Evolutionary conservation across 1,140 invertebrate genomes (phyloP).

Genomic region (Solenopsis invicta): DNA sequence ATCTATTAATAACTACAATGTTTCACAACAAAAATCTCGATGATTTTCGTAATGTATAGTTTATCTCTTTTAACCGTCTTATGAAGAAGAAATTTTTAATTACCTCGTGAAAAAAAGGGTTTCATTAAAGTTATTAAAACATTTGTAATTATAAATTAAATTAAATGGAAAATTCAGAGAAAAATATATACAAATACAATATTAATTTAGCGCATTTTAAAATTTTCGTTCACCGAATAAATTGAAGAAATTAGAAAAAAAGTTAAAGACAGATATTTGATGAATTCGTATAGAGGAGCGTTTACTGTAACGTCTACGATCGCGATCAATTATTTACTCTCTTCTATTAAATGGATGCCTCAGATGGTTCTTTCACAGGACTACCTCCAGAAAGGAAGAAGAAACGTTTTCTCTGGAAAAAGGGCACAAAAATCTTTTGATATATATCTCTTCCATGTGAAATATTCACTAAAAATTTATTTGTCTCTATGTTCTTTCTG

Average conservation of each 20-base stretch:
- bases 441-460: too few relatives aligned
- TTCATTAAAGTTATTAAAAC: too few relatives aligned
- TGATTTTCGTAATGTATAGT: neutral
- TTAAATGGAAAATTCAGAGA: too few relatives aligned
- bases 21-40: neutral
- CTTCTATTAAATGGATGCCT: neutral
- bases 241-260: neutral
- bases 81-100: too few relatives aligned
- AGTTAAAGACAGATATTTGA: neutral
- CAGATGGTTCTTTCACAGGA: neutral
- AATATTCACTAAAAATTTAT: too few relatives aligned
- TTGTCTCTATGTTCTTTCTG: too few relatives aligned
- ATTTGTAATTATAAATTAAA: too few relatives aligned
- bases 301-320: neutral
- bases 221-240: neutral
- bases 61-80: neutral
- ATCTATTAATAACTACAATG: neutral
- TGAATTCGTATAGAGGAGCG: neutral
- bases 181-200: neutral
- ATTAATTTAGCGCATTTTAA: neutral
- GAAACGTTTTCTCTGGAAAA: neutral
- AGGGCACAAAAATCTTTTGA: neutral
- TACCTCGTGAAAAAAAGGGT: too few relatives aligned
- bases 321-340: constrained; percentile 18
- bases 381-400: neutral